Evolutionary conservation across 2,113 vertebrate genomes (phyloP), one percentile per base, ranked within the genome.

Genomic region (Oncorhynchus kisutch): DNA sequence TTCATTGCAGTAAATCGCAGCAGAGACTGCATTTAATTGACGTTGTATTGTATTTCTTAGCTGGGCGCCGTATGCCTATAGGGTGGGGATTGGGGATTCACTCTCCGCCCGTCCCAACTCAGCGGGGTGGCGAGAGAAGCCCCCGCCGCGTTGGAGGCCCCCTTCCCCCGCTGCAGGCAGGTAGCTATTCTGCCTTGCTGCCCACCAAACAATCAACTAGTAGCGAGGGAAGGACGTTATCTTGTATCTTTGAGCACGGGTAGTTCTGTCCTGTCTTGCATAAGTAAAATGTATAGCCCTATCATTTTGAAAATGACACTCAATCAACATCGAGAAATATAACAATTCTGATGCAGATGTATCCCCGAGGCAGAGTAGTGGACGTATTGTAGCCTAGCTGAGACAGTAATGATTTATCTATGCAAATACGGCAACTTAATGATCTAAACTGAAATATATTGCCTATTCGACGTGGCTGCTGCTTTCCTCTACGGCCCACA

Each of bases 21-120:
- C 75, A 60, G 84, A 90, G 89, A 88, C 81, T 84, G 85, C 80
- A 83, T 90, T 92, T 91, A 89, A 91, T 88, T 90, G 89, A 88
- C 83, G 87, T 85, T 88, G 87, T 86, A 88, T 89, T 93, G 87
- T 88, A 75, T 90, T 91, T 90, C 84, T 75, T 91, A 78, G 87
- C 88, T 90, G 88, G 90, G 85, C 87, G 84, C 84, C 84, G 83
- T 77, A 74, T 86, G 60, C 68, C 84, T 84, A 45, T 45, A 80
- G 82, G 82, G 71, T 74, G 76, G 82, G 70, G 9, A 45, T 3
- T 45, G 39, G 39, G 9, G 75, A 24, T 73, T 78, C 80, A 85
- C 9, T 12, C 39, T 80, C 82, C 74, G 85, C 82, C 82, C 82
- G 78, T 86, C 54, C 84, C 84, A 77, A 79, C 78, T 81, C 82